Evolutionary conservation across 2,888 invertebrate genomes (phyloP).

Genomic region (Lepidochrysops patricia): DNA sequence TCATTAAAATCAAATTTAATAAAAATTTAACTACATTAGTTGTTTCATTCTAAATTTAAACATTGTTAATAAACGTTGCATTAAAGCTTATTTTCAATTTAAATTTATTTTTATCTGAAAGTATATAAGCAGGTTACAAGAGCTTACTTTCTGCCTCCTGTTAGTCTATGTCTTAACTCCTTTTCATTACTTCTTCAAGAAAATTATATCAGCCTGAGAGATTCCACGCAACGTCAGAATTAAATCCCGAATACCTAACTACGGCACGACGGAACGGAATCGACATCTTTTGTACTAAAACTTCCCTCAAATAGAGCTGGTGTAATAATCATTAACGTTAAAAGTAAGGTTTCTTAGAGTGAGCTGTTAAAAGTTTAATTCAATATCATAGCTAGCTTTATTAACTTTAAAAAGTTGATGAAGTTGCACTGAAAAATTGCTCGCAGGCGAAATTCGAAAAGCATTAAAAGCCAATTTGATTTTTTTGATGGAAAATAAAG

Average conservation of each 20-base stretch:
- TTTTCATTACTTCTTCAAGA: not conserved
- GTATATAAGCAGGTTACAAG: no score
- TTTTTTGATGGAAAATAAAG: not conserved
- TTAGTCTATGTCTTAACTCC: not conserved
- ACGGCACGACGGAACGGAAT: not conserved
- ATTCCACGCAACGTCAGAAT: not conserved
- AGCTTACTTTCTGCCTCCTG: not conserved
- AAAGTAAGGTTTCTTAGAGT: no score
- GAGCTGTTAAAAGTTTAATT: no score
- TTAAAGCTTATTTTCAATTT: no score
- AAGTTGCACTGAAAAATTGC: not conserved
- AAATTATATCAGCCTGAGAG: not conserved
- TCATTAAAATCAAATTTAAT: no score
- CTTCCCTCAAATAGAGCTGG: not conserved
- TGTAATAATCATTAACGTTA: not conserved
- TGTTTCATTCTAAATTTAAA: no score
- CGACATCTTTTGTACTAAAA: not conserved
- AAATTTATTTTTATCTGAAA: no score
- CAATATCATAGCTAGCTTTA: no score
- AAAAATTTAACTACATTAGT: no score
- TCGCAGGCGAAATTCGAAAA: not conserved
- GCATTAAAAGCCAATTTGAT: not conserved
- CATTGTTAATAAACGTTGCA: no score
- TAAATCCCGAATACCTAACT: not conserved
- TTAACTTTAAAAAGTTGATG: not conserved